Percentiles rank a stretch among this genome's conserved stretches.
Evolutionary conservation across 2,888 invertebrate species (phyloP).

Genomic region (Megaustenia siamemsis): DNA sequence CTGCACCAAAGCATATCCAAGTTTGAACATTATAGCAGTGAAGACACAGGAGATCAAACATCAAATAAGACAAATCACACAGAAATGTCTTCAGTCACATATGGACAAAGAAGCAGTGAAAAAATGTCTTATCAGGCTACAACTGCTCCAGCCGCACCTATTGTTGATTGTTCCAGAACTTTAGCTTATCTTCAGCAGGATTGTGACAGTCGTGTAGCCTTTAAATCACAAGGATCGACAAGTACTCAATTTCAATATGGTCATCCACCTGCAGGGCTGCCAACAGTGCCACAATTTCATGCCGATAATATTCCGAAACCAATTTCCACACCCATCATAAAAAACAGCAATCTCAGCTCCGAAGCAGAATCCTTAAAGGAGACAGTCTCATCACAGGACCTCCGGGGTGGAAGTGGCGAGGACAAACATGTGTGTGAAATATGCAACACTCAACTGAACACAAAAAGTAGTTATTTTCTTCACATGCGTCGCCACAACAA

Average conservation of each 20-base stretch:
- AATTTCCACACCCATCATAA: not conserved
- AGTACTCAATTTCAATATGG: not conserved
- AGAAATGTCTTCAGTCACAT: not conserved
- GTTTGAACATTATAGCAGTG: not conserved
- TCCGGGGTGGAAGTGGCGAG: not conserved
- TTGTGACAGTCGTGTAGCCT: not conserved
- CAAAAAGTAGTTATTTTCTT: not conserved
- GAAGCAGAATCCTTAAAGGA: not conserved
- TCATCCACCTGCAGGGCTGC: slow-evolving; percentile 10
- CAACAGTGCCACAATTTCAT: slow-evolving; percentile 35
- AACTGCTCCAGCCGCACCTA: too few species aligned
- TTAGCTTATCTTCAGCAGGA: not conserved
- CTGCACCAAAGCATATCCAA: not conserved
- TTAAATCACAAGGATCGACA: not conserved
- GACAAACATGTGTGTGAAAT: slow-evolving; percentile 30
- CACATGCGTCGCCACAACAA: slow-evolving; percentile 47
- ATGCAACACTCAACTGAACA: slow-evolving; percentile 2
- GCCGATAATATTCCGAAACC: slow-evolving; percentile 31
- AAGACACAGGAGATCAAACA: not conserved
- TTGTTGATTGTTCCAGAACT: not conserved
- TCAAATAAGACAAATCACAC: not conserved
- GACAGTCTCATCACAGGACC: not conserved
- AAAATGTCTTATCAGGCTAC: not conserved
- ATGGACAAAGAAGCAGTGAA: not conserved
- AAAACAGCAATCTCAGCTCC: not conserved